Conservation (phyloP, 1,140 invertebrate genomes). For the Danaus melanippus region DNA sequence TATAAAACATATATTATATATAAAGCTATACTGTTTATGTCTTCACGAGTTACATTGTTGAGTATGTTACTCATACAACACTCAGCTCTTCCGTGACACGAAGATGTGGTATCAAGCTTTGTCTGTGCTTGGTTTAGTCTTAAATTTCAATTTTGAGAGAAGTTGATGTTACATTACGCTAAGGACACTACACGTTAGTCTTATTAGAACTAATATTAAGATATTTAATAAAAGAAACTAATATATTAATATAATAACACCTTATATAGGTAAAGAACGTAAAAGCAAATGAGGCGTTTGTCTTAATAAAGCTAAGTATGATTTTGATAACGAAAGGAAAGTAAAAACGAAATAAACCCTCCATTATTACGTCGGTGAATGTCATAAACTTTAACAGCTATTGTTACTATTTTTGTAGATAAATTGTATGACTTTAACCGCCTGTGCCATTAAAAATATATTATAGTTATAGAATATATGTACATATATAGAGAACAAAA, state of each 20-base stretch:
- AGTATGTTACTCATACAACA: too few relatives aligned
- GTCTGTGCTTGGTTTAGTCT: constrained; percentile 9
- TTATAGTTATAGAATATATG: too few relatives aligned
- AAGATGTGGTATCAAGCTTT: constrained; percentile 1
- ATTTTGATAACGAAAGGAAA: constrained; percentile 24
- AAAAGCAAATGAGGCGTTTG: constrained; percentile 29
- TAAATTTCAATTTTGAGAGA: constrained; percentile 17
- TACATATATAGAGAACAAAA: too few relatives aligned
- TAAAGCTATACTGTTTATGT: too few relatives aligned
- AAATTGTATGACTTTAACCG: constrained; percentile 12
- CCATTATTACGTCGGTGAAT: constrained; percentile 26
- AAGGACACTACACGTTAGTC: too few relatives aligned
- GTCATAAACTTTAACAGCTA: constrained; percentile 28
- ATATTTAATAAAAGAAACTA: too few relatives aligned
- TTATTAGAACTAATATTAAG: too few relatives aligned
- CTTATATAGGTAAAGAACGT: constrained; percentile 5
- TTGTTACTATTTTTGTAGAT: constrained; percentile 24
- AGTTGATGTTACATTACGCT: too few relatives aligned
- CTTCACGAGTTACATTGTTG: too few relatives aligned
- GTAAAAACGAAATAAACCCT: constrained; percentile 30
- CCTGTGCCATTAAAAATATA: too few relatives aligned
- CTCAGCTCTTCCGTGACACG: constrained; percentile 7
- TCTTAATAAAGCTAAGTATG: constrained; percentile 26
- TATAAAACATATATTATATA: too few relatives aligned
- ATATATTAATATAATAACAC: too few relatives aligned